Evolutionary conservation across 2,888 invertebrate species (phyloP).

Genomic region (Arctia plantaginis): DNA sequence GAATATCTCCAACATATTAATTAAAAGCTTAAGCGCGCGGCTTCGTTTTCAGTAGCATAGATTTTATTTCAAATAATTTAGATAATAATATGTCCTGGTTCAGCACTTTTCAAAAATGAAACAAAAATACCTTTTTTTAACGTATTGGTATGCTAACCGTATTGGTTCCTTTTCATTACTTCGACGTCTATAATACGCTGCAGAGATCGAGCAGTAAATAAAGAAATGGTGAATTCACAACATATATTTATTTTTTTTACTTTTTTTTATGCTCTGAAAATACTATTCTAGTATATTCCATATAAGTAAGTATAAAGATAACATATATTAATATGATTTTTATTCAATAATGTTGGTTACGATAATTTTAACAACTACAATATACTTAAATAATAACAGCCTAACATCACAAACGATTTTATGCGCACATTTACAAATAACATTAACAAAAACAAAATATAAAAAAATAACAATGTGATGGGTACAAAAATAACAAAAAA

Average conservation of each 20-base stretch:
- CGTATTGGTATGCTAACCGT: neutral
- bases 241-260: conserved; percentile 61
- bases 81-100: too few relatives aligned
- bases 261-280: conserved; percentile 63
- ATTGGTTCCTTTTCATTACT: neutral
- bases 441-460: neutral
- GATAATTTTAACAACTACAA: conserved; percentile 20
- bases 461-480: neutral
- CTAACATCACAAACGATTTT: conserved; percentile 49
- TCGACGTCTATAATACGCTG: neutral
- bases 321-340: conserved; percentile 20
- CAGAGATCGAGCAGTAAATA: neutral
- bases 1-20: too few relatives aligned
- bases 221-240: conserved; percentile 38
- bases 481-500: neutral
- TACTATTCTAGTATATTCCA: conserved; percentile 30
- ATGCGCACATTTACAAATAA: conserved; percentile 35
- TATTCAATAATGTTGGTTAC: conserved; percentile 22
- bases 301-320: conserved; percentile 27
- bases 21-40: too few relatives aligned
- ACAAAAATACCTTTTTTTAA: too few relatives aligned
- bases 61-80: too few relatives aligned
- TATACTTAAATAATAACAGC: conserved; percentile 50
- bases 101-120: too few relatives aligned
- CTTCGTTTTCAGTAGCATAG: too few relatives aligned